Evolutionary conservation across 2,888 invertebrate genomes (phyloP), one percentile per base, ranked within the genome.

Genomic region (Drosophila differens): DNA sequence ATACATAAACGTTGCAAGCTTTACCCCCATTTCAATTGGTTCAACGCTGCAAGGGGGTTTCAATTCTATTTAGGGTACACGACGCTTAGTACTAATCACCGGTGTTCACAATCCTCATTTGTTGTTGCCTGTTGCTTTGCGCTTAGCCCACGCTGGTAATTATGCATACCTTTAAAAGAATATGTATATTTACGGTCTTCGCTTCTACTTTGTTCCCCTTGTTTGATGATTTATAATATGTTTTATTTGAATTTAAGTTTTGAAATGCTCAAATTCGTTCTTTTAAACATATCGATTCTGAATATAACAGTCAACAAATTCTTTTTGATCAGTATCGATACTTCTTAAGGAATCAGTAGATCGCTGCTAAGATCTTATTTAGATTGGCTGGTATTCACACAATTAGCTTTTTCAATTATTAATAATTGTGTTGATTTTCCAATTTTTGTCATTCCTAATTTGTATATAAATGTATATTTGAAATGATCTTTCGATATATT

Each of bases 31-130:
- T 63, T 28, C 55, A 80, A 76, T 61, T 75, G 76, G 66, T 57
- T 54, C 61, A 70, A 16, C 30, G 68, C 54, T 70, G 66, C 75
- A 67, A 74, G 70, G 64, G 71, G 76, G 67, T 70, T 78, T 74
- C 79, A 64, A 61, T 71, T 79, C 66, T 71, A 79, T 75, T 79
- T 78, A 64, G 78, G 79, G 78, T 78, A 78, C 65, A 57, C 79
- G 51, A 74, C 75, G 66, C 70, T 78, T 79, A 70, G 79, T 79
- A 61, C 70, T 79, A 79, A 74, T 75, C 75, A 57, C 68, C 71
- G 67, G 39, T 35, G 52, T 30, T 52, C 49, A 30, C 60, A 65
- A 62, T 70, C 62, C 64, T 66, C 65, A 60, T 70, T 74, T 65
- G 61, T 47, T 70, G 51, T 39, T 59, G 79, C 79, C 65, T 79